These are phyloP conservation scores for Carcina quercana DNA, from an alignment of 2,888 invertebrate species.

Conservation along the genomic window DNA sequence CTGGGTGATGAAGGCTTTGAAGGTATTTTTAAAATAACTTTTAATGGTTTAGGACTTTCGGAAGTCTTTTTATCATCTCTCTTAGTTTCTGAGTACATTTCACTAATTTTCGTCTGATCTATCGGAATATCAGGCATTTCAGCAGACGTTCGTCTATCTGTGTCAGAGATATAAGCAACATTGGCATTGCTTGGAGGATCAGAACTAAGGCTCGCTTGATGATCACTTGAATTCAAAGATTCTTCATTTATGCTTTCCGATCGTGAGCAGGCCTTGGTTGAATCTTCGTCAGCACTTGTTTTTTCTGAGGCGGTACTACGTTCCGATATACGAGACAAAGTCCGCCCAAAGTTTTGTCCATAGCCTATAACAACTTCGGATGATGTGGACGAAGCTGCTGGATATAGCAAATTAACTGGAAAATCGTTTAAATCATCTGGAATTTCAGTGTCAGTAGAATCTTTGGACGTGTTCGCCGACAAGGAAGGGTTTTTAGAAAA, in stretches of 20 bases:
- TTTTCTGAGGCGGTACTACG: slow-evolving; percentile 92
- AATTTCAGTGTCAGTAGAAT: slow-evolving; percentile 77
- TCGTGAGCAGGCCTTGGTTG: slow-evolving; percentile 88
- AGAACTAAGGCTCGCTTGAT: slow-evolving; percentile 88
- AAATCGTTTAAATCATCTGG: slow-evolving; percentile 86
- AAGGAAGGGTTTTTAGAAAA: slow-evolving; percentile 66
- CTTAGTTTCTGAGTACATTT: slow-evolving; percentile 71
- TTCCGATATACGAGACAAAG: slow-evolving; percentile 90
- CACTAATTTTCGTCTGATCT: slow-evolving; percentile 77
- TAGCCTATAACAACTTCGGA: slow-evolving; percentile 82
- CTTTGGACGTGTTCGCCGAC: slow-evolving; percentile 66
- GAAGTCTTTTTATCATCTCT: slow-evolving; percentile 45
- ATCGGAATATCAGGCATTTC: slow-evolving; percentile 91
- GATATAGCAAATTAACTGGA: slow-evolving; percentile 83
- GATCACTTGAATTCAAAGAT: slow-evolving; percentile 87
- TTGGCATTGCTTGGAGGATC: slow-evolving; percentile 86
- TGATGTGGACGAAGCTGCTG: slow-evolving; percentile 73
- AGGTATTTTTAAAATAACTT: slow-evolving; percentile 46
- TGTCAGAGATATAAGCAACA: slow-evolving; percentile 84
- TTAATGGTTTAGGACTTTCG: slow-evolving; percentile 38
- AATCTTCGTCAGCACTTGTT: slow-evolving; percentile 89
- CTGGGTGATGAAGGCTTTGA: slow-evolving; percentile 63
- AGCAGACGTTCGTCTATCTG: slow-evolving; percentile 86
- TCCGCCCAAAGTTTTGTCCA: slow-evolving; percentile 84
- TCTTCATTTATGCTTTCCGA: slow-evolving; percentile 90